These are phyloP conservation scores for Trichonephila clavata DNA, from an alignment of 1,140 invertebrate genomes.

Conservation along the genomic window DNA sequence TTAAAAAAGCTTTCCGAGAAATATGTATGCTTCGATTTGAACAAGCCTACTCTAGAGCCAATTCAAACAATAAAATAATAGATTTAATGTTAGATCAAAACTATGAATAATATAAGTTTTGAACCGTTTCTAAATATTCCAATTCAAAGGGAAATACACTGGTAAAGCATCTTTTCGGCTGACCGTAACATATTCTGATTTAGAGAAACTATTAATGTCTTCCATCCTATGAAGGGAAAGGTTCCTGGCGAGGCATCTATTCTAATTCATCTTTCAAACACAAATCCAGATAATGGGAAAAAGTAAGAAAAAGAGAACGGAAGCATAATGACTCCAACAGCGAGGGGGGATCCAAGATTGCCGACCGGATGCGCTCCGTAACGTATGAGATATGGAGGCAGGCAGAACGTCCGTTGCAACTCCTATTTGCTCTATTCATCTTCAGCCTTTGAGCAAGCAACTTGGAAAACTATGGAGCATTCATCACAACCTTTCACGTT, in stretches of 20 bases:
- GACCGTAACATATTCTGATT: neutral
- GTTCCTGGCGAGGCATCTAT: neutral
- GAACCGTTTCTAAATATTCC: no score
- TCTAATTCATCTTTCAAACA: neutral
- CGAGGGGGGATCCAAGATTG: conserved; percentile 25
- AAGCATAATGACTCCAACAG: conserved; percentile 42
- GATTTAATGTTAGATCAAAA: no score
- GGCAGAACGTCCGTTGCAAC: conserved; percentile 1
- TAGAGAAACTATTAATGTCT: neutral
- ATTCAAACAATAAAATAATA: no score
- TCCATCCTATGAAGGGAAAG: neutral
- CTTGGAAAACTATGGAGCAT: neutral
- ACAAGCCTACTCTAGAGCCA: no score
- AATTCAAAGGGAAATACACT: neutral
- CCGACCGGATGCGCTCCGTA: neutral
- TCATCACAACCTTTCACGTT: conserved; percentile 3
- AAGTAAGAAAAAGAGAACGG: conserved; percentile 21
- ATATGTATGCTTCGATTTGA: no score
- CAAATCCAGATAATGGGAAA: conserved; percentile 27
- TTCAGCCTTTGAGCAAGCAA: neutral
- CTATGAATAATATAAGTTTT: no score
- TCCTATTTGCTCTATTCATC: conserved; percentile 40
- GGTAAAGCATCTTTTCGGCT: neutral
- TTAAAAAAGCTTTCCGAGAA: no score
- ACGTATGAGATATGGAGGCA: conserved; percentile 10